A percentile compares a stretch with the other conserved stretches of the same genome.
Evolutionary conservation across 2,113 vertebrate species (phyloP).

Genomic region (Reinhardtius hippoglossoides): DNA sequence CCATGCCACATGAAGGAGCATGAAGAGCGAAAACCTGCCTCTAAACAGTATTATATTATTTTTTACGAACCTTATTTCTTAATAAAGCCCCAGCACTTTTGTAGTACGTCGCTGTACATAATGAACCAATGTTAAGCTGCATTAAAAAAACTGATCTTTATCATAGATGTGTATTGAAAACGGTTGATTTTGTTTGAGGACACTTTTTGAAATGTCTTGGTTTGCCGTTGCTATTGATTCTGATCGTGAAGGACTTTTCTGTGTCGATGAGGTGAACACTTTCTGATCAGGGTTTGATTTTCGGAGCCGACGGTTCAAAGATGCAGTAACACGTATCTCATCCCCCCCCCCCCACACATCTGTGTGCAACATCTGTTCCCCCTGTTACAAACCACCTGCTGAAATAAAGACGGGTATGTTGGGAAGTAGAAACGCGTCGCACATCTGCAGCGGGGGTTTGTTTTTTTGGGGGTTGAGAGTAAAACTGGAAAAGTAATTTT

Average conservation of each 20-base stretch:
- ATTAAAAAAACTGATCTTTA: constrained; percentile 36
- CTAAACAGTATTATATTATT: constrained; percentile 80
- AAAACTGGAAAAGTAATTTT: constrained; percentile 47
- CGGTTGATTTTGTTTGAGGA: constrained; percentile 19
- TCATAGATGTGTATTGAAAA: constrained; percentile 30
- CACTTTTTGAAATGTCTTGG: constrained; percentile 32
- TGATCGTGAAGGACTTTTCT: constrained; percentile 23
- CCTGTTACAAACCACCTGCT: neutral
- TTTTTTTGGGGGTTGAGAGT: constrained; percentile 1
- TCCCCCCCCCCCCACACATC: too few relatives aligned
- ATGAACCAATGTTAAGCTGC: constrained; percentile 70
- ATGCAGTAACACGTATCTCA: neutral
- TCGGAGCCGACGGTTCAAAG: neutral
- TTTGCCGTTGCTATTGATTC: constrained; percentile 33
- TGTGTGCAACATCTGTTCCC: neutral
- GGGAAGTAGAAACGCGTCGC: neutral
- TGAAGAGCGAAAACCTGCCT: constrained; percentile 63
- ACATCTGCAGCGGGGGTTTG: neutral
- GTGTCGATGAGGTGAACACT: neutral
- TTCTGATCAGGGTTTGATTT: constrained; percentile 3
- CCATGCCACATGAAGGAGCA: constrained; percentile 45
- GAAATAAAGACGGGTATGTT: constrained; percentile 24
- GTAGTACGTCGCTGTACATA: constrained; percentile 72
- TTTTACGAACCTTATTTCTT: constrained; percentile 63
- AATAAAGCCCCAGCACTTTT: constrained; percentile 80